Evolutionary conservation across 2,113 vertebrate species (phyloP).

Genomic region (Trematomus loennbergii): DNA sequence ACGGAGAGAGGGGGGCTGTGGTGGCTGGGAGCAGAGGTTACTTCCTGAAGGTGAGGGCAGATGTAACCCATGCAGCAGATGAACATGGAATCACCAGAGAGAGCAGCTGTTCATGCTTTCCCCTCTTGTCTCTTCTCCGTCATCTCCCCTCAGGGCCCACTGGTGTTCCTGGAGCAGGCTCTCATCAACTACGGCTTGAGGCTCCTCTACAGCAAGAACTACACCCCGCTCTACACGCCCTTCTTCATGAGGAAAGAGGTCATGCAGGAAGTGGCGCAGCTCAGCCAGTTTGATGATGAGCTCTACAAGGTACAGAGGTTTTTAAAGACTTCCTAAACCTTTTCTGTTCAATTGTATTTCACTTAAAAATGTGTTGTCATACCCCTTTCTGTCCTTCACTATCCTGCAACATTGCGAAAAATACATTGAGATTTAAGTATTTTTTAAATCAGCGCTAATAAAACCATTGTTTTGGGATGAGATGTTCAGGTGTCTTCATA

Average conservation of each 20-base stretch:
- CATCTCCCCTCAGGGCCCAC: slow-evolving; percentile 85
- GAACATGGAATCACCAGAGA: neutral
- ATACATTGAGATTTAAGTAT: neutral
- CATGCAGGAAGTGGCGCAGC: slow-evolving; percentile 99
- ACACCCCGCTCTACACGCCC: slow-evolving; percentile 94
- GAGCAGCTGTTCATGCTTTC: slow-evolving; percentile 1
- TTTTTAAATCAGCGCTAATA: neutral
- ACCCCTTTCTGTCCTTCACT: neutral
- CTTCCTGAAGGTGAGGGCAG: slow-evolving; percentile 92
- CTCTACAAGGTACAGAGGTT: slow-evolving; percentile 91
- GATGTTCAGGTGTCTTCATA: neutral
- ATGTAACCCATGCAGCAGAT: too few species aligned
- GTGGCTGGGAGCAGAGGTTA: slow-evolving; percentile 97
- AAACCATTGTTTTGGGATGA: neutral
- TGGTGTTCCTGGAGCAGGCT: slow-evolving; percentile 98
- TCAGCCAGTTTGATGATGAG: slow-evolving; percentile 99
- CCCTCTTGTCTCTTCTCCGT: neutral
- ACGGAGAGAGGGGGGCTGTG: slow-evolving; percentile 93
- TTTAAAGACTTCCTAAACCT: neutral
- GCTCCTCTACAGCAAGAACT: slow-evolving; percentile 87
- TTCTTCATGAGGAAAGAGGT: slow-evolving; percentile 99
- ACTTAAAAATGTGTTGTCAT: neutral
- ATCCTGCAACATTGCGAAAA: neutral
- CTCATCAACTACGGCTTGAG: slow-evolving; percentile 93
- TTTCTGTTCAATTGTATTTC: neutral